phyloP scores from a whole-genome alignment of 92 coral and sea anemone species.

The Meandrina meandrites region DNA sequence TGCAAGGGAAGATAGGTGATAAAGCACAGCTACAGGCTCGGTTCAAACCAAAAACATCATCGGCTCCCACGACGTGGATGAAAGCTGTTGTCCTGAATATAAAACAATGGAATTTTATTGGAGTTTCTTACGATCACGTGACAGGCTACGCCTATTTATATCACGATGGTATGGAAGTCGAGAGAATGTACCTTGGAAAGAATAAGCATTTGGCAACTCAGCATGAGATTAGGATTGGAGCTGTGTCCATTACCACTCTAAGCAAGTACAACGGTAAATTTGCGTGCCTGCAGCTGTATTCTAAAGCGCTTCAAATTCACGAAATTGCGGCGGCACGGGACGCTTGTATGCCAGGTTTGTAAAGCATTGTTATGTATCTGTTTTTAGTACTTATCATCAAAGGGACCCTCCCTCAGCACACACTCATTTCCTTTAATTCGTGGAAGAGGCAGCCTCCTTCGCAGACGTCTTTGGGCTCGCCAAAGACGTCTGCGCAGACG shows the following conservation, averaged over 20 bases:
- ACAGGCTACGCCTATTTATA: slow-evolving; percentile 61
- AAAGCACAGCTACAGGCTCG: slow-evolving; percentile 50
- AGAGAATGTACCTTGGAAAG: slow-evolving; percentile 26
- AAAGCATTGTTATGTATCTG: background rate
- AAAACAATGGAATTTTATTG: slow-evolving; percentile 68
- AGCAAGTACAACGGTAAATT: slow-evolving; percentile 57
- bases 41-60: slow-evolving; percentile 43
- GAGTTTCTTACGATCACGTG: slow-evolving; percentile 64
- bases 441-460: too few relatives aligned
- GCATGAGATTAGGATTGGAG: slow-evolving; percentile 65
- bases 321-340: slow-evolving; percentile 60
- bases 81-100: slow-evolving; percentile 35
- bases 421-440: too few relatives aligned
- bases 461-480: too few relatives aligned
- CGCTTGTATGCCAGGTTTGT: slow-evolving; percentile 63
- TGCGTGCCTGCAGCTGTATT: slow-evolving; percentile 68
- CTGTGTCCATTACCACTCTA: slow-evolving; percentile 32
- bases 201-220: slow-evolving; percentile 58
- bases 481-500: too few relatives aligned
- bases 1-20: slow-evolving; percentile 26
- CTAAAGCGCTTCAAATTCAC: slow-evolving; percentile 46
- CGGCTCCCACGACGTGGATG: slow-evolving; percentile 16
- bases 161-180: slow-evolving; percentile 58
- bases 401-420: background rate
- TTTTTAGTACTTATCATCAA: background rate